These are phyloP conservation scores for Clamator glandarius DNA, from an alignment of 2,797 vertebrate species.

Conservation along the genomic window DNA sequence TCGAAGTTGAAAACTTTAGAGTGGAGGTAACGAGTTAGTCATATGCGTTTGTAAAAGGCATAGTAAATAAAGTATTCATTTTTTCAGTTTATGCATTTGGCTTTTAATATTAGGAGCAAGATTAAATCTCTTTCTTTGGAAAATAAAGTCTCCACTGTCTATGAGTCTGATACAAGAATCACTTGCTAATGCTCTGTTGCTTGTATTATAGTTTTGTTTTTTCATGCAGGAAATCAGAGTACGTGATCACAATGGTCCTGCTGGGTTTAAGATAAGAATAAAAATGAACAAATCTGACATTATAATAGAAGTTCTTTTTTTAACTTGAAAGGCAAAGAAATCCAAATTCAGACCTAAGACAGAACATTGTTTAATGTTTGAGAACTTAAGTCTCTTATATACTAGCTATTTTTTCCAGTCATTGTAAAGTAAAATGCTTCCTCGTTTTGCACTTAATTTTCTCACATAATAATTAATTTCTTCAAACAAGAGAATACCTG, in stretches of 20 bases:
- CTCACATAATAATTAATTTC: background rate
- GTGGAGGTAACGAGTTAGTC: background rate
- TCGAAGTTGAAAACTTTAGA: constrained; percentile 2
- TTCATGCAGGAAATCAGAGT: constrained; percentile 35
- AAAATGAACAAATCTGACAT: constrained; percentile 18
- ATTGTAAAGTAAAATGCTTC: constrained; percentile 2
- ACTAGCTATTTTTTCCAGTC: background rate
- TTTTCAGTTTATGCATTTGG: background rate
- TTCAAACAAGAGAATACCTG: background rate
- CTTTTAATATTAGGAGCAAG: constrained; percentile 50
- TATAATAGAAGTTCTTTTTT: background rate
- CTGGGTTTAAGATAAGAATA: constrained; percentile 9
- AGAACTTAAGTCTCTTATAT: background rate
- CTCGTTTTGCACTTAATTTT: background rate
- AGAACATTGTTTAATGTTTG: background rate
- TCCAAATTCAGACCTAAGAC: background rate
- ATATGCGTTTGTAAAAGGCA: background rate
- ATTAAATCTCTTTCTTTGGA: constrained; percentile 37
- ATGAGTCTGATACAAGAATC: background rate
- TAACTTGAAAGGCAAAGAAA: constrained; percentile 20
- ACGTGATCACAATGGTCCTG: constrained; percentile 17
- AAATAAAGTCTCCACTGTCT: constrained; percentile 24
- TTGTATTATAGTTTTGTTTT: constrained; percentile 29
- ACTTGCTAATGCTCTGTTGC: background rate
- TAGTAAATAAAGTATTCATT: background rate